A percentile compares a stretch with the other conserved stretches of the same genome.
Evolutionary conservation across 2,888 invertebrate genomes (phyloP).

Genomic region (Cryptophagus acutangulus): DNA sequence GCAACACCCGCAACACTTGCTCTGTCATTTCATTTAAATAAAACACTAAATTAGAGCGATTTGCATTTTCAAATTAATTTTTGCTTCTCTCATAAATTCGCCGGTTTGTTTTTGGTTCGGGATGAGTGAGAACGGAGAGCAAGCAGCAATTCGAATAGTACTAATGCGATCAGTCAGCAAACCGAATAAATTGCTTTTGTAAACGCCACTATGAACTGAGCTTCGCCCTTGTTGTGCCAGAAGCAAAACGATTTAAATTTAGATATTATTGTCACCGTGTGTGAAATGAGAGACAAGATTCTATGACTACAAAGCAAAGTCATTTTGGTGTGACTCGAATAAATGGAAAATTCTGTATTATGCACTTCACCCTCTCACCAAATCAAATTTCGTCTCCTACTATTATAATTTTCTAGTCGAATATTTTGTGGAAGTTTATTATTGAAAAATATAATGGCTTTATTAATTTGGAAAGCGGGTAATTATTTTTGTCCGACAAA

Average conservation of each 20-base stretch:
- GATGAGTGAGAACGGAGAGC: too few species aligned
- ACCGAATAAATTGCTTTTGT: neutral
- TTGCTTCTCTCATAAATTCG: too few species aligned
- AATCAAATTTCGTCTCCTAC: constrained; percentile 6
- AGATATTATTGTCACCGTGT: constrained; percentile 46
- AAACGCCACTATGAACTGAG: neutral
- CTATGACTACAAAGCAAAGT: constrained; percentile 43
- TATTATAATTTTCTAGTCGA: too few species aligned
- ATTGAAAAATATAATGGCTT: too few species aligned
- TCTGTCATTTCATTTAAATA: constrained; percentile 21
- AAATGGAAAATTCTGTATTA: constrained; percentile 36
- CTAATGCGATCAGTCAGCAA: constrained; percentile 1
- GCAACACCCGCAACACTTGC: constrained; percentile 4
- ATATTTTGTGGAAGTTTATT: too few species aligned
- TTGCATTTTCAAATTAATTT: too few species aligned
- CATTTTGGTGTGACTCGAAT: constrained; percentile 41
- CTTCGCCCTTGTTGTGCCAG: constrained; percentile 24
- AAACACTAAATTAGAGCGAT: too few species aligned
- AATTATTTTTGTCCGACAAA: too few species aligned
- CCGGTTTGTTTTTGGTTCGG: too few species aligned
- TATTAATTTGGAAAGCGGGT: too few species aligned
- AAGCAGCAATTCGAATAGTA: too few species aligned
- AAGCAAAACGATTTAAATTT: constrained; percentile 45
- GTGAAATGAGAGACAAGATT: constrained; percentile 44
- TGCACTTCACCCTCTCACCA: constrained; percentile 14